Base-by-base conservation (phyloP, 2,888 invertebrate species). In the Mycalesis mineus region DNA sequence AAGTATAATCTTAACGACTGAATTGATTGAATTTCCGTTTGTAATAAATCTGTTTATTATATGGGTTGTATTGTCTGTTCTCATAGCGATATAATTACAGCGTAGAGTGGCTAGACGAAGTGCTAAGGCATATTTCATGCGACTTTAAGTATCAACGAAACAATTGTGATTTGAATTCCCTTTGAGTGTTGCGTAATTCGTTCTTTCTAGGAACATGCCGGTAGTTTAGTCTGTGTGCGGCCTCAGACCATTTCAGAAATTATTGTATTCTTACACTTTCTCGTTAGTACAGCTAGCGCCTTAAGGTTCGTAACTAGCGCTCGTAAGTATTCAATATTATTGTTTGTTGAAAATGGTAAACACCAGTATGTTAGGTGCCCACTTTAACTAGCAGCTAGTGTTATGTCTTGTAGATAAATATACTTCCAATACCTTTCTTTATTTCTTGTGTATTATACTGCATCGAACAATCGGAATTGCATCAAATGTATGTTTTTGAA, bases 191-290 rank as follows among this genome's bases (percentile, higher is more conserved):
- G 69, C 61, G 22, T 45, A 45, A 29, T 45, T 39, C 45, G 22
- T 57, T 71, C 73, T 69, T 74, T 79, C 71, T 78, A 79, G 80
- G 82, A 45, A 53, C 14, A 15, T n/a, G n/a, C 37, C 36, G 28
- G 53, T 58, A 50, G 53, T 57, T 78, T 78, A 62, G 71, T 67
- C 68, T 63, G 69, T 61, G 70, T 70, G 65, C 66, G 67, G 68
- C 68, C 60, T 65, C 70, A 69, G 70, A 73, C 70, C 66, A 67
- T 72, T 69, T 63, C 60, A 63, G 68, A 77, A 75, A 82, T 82
- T 75, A 75, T 77, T 72, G 66, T 62, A 71, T 71, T 63, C 71
- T 73, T 74, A 69, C 75, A 77, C 78, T 82, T 81, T 82, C 80
- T 79, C 74, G 75, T 77, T 77, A 75, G 68, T 68, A 48, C 50